Conservation (phyloP, 2,113 vertebrate species). For the Mugil cephalus region DNA sequence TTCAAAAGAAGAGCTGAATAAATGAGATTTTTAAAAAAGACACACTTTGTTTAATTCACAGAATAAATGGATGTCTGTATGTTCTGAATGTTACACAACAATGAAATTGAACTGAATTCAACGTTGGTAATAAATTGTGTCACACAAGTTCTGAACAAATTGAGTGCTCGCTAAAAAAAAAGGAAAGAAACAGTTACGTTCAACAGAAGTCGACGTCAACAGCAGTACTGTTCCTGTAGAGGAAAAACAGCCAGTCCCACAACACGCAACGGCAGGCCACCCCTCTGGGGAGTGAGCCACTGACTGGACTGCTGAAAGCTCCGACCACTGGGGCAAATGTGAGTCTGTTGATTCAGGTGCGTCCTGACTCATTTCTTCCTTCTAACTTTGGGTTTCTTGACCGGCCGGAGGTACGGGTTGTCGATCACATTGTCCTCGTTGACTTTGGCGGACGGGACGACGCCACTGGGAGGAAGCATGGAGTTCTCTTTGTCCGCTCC, state of each 20-base stretch:
- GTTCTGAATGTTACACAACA: conserved; percentile 20
- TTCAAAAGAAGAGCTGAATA: neutral
- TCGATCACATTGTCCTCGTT: conserved; percentile 95
- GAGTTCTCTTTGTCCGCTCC: conserved; percentile 95
- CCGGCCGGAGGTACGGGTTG: conserved; percentile 96
- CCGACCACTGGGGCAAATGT: conserved; percentile 22
- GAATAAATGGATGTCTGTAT: conserved; percentile 23
- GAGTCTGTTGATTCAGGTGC: conserved; percentile 29
- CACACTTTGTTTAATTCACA: conserved; percentile 61
- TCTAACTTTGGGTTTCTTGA: conserved; percentile 98
- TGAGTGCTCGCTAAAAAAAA: conserved; percentile 33
- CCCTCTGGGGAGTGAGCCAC: conserved; percentile 4
- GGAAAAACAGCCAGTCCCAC: conserved; percentile 9
- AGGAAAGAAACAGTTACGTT: conserved; percentile 7
- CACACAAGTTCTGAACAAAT: conserved; percentile 24
- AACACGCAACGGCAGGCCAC: neutral
- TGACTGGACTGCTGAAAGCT: conserved; percentile 8
- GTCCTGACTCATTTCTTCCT: conserved; percentile 92
- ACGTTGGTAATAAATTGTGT: conserved; percentile 26
- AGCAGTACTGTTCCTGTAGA: neutral
- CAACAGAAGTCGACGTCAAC: conserved; percentile 20
- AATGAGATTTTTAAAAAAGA: conserved; percentile 1
- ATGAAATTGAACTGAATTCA: too few species aligned
- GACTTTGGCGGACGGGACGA: conserved; percentile 85
- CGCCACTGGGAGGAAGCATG: conserved; percentile 89